phyloP scores from a whole-genome alignment of 2,888 invertebrate genomes.

The Itoplectis maculator region DNA sequence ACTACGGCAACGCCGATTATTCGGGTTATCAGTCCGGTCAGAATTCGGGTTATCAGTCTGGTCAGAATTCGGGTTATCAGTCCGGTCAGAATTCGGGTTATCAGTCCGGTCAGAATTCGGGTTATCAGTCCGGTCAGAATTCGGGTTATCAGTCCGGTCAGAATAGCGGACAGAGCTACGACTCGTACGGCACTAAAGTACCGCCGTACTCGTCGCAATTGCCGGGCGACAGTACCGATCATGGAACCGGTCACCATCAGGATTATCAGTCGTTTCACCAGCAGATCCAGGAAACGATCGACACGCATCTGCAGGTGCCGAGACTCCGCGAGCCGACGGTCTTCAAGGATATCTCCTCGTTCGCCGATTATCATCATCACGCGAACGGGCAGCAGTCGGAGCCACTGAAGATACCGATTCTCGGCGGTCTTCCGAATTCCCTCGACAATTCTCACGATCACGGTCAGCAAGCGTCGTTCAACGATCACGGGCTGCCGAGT shows the following conservation, averaged over 20 bases:
- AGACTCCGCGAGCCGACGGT: constrained; percentile 6
- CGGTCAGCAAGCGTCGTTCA: constrained; percentile 25
- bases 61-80: constrained; percentile 54
- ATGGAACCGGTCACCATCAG: constrained; percentile 37
- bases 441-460: constrained; percentile 45
- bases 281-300: constrained; percentile 20
- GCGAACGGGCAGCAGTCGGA: constrained; percentile 60
- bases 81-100: constrained; percentile 49
- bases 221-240: neutral
- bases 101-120: constrained; percentile 46
- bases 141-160: constrained; percentile 45
- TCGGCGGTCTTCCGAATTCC: constrained; percentile 59
- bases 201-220: constrained; percentile 47
- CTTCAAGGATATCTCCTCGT: constrained; percentile 43
- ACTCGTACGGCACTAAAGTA: constrained; percentile 59
- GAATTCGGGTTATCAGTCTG: constrained; percentile 47
- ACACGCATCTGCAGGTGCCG: constrained; percentile 50
- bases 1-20: constrained; percentile 38
- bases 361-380: constrained; percentile 38
- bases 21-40: constrained; percentile 45
- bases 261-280: constrained; percentile 55
- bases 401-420: constrained; percentile 69
- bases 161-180: constrained; percentile 50
- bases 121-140: constrained; percentile 53
- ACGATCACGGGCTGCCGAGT: constrained; percentile 45